Evolutionary conservation across 2,113 vertebrate species (phyloP).

Genomic region (Labeo rohita): DNA sequence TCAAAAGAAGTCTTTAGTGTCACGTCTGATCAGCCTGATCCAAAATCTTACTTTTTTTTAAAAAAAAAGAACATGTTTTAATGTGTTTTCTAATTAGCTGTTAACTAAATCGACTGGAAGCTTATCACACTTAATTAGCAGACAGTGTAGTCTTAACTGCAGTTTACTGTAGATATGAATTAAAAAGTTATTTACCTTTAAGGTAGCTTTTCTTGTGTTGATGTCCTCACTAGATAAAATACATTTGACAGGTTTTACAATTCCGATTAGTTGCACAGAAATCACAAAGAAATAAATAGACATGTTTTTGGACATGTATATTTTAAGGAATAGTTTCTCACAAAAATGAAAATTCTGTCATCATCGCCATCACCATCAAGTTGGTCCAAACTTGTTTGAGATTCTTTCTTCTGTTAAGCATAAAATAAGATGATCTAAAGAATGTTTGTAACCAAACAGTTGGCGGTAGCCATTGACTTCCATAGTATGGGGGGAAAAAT

Average conservation of each 20-base stretch:
- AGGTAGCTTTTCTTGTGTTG: neutral
- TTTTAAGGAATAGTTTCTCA: neutral
- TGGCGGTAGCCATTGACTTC: neutral
- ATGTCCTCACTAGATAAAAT: neutral
- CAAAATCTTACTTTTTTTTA: too few species aligned
- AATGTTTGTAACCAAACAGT: neutral
- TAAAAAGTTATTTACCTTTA: neutral
- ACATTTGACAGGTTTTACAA: neutral
- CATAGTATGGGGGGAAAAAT: neutral
- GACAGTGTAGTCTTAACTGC: neutral
- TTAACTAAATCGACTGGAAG: neutral
- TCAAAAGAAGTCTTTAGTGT: neutral
- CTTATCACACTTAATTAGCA: neutral
- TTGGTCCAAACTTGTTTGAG: neutral
- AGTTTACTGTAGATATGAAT: neutral
- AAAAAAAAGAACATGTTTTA: too few species aligned
- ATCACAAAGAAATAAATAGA: neutral
- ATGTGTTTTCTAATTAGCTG: neutral
- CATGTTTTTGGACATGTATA: neutral
- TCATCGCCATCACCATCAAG: neutral
- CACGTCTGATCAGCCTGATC: too few species aligned
- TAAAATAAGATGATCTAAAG: neutral
- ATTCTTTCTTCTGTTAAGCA: neutral
- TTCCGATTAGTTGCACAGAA: neutral
- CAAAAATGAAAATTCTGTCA: neutral